Conservation (phyloP, 2,113 vertebrate genomes). For the Eleginops maclovinus region DNA sequence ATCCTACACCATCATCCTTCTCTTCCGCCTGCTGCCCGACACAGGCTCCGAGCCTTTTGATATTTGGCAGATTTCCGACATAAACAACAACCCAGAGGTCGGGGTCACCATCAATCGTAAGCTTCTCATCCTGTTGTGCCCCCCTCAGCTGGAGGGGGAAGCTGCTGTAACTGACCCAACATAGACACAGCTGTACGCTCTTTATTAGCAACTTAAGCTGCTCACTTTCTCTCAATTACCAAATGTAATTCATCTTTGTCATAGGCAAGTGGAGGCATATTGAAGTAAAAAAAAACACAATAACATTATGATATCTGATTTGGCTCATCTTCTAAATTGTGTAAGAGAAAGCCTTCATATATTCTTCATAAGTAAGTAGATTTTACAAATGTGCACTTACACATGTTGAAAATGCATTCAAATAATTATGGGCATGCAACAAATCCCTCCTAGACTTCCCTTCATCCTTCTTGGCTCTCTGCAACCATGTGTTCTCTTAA, state of each 20-base stretch:
- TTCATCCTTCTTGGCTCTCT: slow-evolving; percentile 26
- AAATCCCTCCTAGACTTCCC: slow-evolving; percentile 41
- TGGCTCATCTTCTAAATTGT: neutral
- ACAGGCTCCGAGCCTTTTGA: slow-evolving; percentile 92
- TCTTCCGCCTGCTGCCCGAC: slow-evolving; percentile 95
- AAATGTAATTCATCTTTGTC: neutral
- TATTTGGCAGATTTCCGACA: slow-evolving; percentile 97
- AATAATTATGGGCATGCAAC: slow-evolving; percentile 31
- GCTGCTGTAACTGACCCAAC: slow-evolving; percentile 25
- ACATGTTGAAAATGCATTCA: slow-evolving; percentile 44
- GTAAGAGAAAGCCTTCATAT: neutral
- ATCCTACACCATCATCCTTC: slow-evolving; percentile 93
- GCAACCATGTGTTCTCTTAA: slow-evolving; percentile 62
- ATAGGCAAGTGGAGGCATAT: neutral
- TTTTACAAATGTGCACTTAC: slow-evolving; percentile 25
- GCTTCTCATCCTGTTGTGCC: slow-evolving; percentile 62
- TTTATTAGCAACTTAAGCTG: neutral
- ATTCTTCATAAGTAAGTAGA: slow-evolving; percentile 18
- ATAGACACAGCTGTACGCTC: slow-evolving; percentile 37
- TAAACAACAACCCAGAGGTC: slow-evolving; percentile 94
- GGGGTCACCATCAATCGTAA: slow-evolving; percentile 95
- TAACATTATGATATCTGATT: neutral
- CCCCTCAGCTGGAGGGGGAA: slow-evolving; percentile 22
- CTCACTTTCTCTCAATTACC: neutral
- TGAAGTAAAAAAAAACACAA: neutral